phyloP scores from a whole-genome alignment of 2,888 invertebrate genomes.

The Cepaea hortensis region DNA sequence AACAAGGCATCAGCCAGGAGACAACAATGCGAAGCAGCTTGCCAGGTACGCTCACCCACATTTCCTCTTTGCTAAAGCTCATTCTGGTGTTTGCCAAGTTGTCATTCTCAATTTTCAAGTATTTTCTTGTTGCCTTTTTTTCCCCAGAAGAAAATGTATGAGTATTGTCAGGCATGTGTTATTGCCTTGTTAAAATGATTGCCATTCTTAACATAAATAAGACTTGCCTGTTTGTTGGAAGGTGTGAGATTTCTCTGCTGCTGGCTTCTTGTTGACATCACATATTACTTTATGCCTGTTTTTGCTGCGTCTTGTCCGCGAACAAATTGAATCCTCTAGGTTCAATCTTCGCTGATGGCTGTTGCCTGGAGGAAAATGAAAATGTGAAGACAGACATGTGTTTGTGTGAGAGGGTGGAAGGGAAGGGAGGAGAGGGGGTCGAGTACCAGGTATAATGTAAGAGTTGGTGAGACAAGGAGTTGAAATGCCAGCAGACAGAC shows the following conservation, averaged over 20 bases:
- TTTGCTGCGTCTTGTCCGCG: no score
- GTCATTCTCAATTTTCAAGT: neutral
- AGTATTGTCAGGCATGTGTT: constrained; percentile 15
- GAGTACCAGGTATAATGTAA: neutral
- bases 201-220: constrained; percentile 22
- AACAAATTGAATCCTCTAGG: no score
- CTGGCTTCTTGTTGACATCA: no score
- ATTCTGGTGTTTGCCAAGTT: neutral
- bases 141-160: neutral
- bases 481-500: no score
- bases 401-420: neutral
- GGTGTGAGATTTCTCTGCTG: neutral
- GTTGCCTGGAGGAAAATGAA: neutral
- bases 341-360: constrained; percentile 1
- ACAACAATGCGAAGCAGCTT: no score
- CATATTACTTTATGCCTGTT: no score
- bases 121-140: neutral
- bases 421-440: neutral
- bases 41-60: no score
- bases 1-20: no score
- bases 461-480: no score
- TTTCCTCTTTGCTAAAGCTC: no score
- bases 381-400: neutral
- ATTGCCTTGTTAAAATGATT: constrained; percentile 31
- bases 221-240: neutral